phyloP scores from a whole-genome alignment of 2,797 vertebrate species.

The Eremophila alpestris region DNA sequence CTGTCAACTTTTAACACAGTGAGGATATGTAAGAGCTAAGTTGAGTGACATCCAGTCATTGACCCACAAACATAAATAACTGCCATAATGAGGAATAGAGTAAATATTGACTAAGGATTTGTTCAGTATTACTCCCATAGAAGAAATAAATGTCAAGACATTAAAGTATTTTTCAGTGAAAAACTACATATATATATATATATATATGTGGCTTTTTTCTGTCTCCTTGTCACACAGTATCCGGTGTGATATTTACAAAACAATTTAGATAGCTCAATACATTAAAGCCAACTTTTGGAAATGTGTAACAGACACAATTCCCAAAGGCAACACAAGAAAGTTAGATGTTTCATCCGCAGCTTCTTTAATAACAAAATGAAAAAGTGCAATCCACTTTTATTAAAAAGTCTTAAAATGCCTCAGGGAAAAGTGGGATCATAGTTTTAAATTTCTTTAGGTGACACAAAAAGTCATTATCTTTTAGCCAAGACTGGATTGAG shows the following conservation, averaged over 20 bases:
- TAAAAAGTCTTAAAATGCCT: conserved; percentile 60
- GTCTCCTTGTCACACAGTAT: conserved; percentile 1
- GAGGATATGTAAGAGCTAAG: not conserved
- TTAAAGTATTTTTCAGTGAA: conserved; percentile 3
- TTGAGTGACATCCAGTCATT: not conserved
- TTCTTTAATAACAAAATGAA: conserved; percentile 65
- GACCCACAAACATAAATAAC: not conserved
- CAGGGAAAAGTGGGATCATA: conserved; percentile 51
- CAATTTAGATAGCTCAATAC: conserved; percentile 38
- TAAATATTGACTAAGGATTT: not conserved
- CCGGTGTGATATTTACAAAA: conserved; percentile 29
- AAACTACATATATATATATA: not conserved
- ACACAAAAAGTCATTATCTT: conserved; percentile 21
- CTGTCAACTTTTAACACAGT: not conserved
- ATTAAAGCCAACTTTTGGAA: conserved; percentile 45
- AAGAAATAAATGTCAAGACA: conserved; percentile 18
- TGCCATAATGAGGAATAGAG: not conserved
- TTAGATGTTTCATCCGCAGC: conserved; percentile 54
- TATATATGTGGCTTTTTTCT: not conserved
- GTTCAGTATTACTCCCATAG: not conserved
- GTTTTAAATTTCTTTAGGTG: conserved; percentile 59
- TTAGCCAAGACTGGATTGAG: not conserved
- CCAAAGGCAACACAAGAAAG: conserved; percentile 52
- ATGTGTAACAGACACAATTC: conserved; percentile 34
- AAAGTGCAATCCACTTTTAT: conserved; percentile 59